phyloP scores from a whole-genome alignment of 23 tunicate species.

The Oikopleura albicans region DNA sequence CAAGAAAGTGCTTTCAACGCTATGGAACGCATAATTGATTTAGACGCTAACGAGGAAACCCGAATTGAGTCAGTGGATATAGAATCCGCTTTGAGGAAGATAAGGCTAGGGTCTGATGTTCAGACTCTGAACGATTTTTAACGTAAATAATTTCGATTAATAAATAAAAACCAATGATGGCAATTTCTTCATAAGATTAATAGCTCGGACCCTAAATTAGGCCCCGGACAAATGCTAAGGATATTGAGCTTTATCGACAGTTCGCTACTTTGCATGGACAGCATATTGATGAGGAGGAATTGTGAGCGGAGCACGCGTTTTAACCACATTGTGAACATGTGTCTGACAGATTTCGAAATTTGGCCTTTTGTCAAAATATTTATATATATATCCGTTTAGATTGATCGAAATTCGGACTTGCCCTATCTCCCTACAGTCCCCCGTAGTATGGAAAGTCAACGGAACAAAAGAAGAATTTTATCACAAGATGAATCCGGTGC shows the following conservation, averaged over 20 bases:
- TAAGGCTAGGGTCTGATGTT: neutral
- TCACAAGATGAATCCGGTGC: neutral
- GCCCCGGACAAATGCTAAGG: neutral
- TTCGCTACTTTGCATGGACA: neutral
- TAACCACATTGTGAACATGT: no score
- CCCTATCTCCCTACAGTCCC: no score
- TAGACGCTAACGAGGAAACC: neutral
- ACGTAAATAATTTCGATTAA: no score
- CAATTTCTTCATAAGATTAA: no score
- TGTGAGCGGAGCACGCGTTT: no score
- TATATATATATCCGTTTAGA: no score
- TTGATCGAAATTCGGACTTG: neutral
- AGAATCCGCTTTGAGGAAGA: neutral
- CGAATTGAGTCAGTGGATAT: neutral
- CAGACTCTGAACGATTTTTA: no score
- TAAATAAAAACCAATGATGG: no score
- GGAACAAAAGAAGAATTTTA: neutral
- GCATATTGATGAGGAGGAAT: neutral
- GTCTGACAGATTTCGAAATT: no score
- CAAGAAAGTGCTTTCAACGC: neutral
- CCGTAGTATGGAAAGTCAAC: constrained; percentile 6
- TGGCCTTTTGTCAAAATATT: no score
- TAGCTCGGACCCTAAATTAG: no score
- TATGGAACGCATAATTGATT: neutral
- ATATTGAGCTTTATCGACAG: neutral